Base-by-base conservation (phyloP, 2,797 vertebrate genomes). In the Varecia variegata region DNA sequence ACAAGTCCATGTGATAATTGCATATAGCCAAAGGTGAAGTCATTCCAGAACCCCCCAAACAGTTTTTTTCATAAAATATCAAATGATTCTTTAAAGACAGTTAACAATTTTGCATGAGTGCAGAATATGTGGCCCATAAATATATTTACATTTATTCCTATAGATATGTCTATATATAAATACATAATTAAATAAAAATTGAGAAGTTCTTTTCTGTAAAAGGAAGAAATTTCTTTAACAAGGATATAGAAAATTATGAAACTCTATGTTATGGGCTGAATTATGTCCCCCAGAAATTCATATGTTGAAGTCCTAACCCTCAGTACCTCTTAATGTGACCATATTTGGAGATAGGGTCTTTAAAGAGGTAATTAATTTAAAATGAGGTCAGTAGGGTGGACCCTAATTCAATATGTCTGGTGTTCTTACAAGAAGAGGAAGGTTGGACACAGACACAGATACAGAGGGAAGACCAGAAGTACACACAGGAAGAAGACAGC, bases 1-100 rank as follows among this genome's bases (percentile, higher is more conserved):
- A 98, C 96, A 98, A 98, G 98, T 97, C 96, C 56, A 3, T 98
- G 97, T 81, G 85, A 97, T 98, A 98, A 93, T 94, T 98, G 95
- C 97, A 98, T 98, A 98, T 97, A 98, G 97, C 94, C 98, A 98
- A 97, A 97, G 94, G 96, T 97, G 84, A 97, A 97, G 54, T 92
- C 86, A 88, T 93, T 96, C 81, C 95, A 97, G 87, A 96, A 82
- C 60, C 58, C 83, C 93, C 76, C 80, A 21, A 87, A 97, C 40
- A 80, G 45, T 68, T 50, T 90, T 70, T 62, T 47, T 50, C 86
- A 94, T 92, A 93, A 94, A 94, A 97, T 65, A 54, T 88, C 84
- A 90, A 80, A 71, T 80, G 68, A 79, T 83, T 96, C 81, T 97
- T 96, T 89, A 93, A 97, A 96, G 76, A 94, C 17, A 6, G 65